phyloP scores from a whole-genome alignment of 2,797 vertebrate species.

The Pseudomugil gertrudae region DNA sequence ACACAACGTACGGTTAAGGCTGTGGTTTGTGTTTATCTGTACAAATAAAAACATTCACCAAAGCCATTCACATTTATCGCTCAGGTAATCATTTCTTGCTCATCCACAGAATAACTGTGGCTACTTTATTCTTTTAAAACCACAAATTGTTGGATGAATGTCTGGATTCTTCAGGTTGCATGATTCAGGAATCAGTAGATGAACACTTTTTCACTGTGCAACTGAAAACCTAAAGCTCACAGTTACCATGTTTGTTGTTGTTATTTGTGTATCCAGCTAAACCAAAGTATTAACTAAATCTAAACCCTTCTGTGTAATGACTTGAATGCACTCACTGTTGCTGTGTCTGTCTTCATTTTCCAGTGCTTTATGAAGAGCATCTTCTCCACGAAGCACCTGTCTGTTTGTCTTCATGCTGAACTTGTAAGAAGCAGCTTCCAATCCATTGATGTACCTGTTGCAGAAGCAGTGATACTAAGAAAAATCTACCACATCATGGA shows the following conservation, averaged over 20 bases:
- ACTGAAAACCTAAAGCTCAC: not conserved
- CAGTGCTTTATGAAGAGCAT: conserved; percentile 11
- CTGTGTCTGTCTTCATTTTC: conserved; percentile 42
- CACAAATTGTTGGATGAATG: not conserved
- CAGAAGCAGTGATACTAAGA: not conserved
- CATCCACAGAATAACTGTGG: not conserved
- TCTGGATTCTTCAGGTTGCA: not conserved
- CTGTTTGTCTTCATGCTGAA: conserved; percentile 76
- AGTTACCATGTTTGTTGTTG: not conserved
- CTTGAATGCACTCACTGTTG: conserved; percentile 73
- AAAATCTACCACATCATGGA: not conserved
- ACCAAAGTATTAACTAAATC: not conserved
- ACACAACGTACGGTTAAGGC: not conserved
- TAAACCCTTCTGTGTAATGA: not conserved
- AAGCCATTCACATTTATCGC: too few species aligned
- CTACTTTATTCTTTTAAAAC: not conserved
- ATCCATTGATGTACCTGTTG: conserved; percentile 91
- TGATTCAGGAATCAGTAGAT: not conserved
- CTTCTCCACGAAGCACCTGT: conserved; percentile 63
- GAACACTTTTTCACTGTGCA: not conserved
- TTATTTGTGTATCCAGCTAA: not conserved
- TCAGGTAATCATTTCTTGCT: not conserved
- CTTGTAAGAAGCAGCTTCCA: conserved; percentile 84
- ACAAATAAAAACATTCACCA: too few species aligned
- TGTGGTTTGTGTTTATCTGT: not conserved